Percentiles rank a stretch among this genome's conserved stretches.
These are phyloP conservation scores for Homalodisca vitripennis DNA, from an alignment of 1,140 invertebrate genomes.

Conservation along the genomic window DNA sequence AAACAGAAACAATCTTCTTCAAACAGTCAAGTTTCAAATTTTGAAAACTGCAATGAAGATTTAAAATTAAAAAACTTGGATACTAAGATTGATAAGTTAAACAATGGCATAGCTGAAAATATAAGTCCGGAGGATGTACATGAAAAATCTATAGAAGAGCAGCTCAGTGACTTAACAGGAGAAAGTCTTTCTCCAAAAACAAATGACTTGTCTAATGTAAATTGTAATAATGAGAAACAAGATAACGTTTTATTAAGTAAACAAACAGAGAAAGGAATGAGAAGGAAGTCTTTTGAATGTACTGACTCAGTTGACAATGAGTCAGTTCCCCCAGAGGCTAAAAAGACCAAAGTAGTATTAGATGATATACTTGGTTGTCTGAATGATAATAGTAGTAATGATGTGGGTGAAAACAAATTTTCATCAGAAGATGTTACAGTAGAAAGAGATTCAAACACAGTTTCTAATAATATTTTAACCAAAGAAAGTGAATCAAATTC, in stretches of 20 bases:
- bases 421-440: not conserved
- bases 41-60: too few species aligned
- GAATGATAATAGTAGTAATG: not conserved
- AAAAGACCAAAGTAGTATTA: conserved; percentile 26
- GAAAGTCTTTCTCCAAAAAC: not conserved
- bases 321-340: not conserved
- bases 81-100: too few species aligned
- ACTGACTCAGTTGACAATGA: conserved; percentile 5
- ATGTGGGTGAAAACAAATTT: not conserved
- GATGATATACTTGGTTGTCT: too few species aligned
- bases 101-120: too few species aligned
- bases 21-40: too few species aligned
- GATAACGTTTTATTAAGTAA: not conserved
- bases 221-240: not conserved
- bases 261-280: not conserved
- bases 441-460: too few species aligned
- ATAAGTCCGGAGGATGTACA: not conserved
- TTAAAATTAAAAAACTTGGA: too few species aligned
- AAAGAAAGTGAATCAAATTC: too few species aligned
- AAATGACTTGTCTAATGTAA: not conserved
- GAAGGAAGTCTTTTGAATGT: conserved; percentile 11
- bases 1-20: too few species aligned
- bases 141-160: not conserved
- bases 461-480: too few species aligned
- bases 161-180: not conserved